Conservation (phyloP, 2,888 invertebrate species). For the Dendrolimus pini region DNA sequence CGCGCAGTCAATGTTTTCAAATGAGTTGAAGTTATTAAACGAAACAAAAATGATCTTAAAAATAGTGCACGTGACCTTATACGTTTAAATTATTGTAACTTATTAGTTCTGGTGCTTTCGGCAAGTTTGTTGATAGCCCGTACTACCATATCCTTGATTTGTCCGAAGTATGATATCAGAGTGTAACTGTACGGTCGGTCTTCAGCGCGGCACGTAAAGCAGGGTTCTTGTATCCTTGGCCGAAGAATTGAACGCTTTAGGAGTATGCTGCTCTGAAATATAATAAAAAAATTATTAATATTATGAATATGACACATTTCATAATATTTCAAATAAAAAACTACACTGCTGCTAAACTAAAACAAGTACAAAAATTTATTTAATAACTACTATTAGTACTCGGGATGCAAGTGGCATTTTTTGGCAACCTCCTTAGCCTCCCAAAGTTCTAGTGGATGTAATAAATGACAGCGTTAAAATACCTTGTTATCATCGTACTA, state of each 20-base stretch:
- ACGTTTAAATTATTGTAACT: not conserved
- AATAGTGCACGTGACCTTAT: too few species aligned
- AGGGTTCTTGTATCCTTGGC: constrained; percentile 34
- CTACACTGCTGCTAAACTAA: not conserved
- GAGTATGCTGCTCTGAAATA: constrained; percentile 51
- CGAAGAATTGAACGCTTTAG: constrained; percentile 38
- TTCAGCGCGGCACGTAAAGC: constrained; percentile 49
- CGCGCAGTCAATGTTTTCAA: too few species aligned
- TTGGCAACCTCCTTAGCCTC: too few species aligned
- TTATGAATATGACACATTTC: too few species aligned
- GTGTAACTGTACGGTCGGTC: constrained; percentile 54
- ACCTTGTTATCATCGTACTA: too few species aligned
- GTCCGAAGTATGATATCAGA: constrained; percentile 39
- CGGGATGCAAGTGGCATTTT: too few species aligned
- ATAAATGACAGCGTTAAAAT: too few species aligned
- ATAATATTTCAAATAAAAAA: too few species aligned
- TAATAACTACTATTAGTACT: too few species aligned
- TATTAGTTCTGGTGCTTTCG: constrained; percentile 21
- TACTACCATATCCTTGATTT: constrained; percentile 47
- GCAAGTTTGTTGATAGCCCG: constrained; percentile 36
- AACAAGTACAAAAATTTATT: constrained; percentile 5
- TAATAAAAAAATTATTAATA: not conserved
- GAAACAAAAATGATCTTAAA: too few species aligned
- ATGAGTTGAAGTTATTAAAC: too few species aligned
- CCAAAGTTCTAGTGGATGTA: too few species aligned